Evolutionary conservation across 2,113 vertebrate genomes (phyloP).

Genomic region (Pelobates fuscus): DNA sequence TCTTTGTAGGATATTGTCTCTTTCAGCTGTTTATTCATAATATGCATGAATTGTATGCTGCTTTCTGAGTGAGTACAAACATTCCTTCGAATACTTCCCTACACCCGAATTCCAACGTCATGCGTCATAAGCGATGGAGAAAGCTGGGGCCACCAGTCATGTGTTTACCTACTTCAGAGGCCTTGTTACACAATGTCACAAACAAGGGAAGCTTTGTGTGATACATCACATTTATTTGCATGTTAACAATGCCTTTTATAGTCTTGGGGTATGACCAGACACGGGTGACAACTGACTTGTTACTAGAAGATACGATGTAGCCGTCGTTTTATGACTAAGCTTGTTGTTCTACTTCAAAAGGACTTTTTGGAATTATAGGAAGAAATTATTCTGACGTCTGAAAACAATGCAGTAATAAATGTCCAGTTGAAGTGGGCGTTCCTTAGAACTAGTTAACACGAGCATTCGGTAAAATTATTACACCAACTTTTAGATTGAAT

Average conservation of each 20-base stretch:
- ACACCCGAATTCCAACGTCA: neutral
- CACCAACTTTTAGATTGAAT: no score
- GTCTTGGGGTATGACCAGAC: neutral
- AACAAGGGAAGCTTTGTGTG: slow-evolving; percentile 4
- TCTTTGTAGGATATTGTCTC: no score
- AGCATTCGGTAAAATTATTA: no score
- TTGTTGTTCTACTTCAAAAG: neutral
- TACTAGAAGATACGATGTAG: neutral
- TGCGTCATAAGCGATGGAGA: neutral
- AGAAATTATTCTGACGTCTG: slow-evolving; percentile 12
- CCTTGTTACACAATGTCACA: neutral
- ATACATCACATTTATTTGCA: slow-evolving; percentile 2
- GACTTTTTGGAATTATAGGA: neutral
- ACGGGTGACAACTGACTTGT: slow-evolving; percentile 14
- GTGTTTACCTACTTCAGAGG: neutral
- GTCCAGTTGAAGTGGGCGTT: neutral
- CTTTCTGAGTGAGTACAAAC: no score
- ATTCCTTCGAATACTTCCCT: neutral
- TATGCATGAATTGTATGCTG: no score
- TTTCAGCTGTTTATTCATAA: no score
- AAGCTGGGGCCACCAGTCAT: neutral
- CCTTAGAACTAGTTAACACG: no score
- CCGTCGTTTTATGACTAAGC: neutral
- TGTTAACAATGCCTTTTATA: slow-evolving; percentile 2
- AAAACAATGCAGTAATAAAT: neutral